Evolutionary conservation across 2,113 vertebrate genomes (phyloP).

Genomic region (Chinchilla lanigera): DNA sequence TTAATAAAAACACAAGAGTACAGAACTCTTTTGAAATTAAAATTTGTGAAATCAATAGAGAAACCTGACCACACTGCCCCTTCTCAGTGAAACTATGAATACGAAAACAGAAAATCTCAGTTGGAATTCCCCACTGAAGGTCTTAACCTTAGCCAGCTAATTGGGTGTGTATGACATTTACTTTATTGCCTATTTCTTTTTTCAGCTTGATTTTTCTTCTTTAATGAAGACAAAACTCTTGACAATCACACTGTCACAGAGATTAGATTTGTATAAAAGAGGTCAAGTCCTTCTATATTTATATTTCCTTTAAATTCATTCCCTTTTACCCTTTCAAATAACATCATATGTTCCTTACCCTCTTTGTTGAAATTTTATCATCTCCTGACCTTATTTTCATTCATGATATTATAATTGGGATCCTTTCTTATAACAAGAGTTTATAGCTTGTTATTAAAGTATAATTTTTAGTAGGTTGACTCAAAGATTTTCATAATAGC

Average conservation of each 20-base stretch:
- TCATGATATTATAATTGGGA: not conserved
- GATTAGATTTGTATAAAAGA: constrained; percentile 63
- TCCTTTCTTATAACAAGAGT: not conserved
- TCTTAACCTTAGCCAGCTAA: constrained; percentile 28
- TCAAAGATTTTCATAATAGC: not conserved
- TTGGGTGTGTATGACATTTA: constrained; percentile 57
- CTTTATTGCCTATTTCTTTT: constrained; percentile 50
- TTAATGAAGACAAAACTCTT: constrained; percentile 66
- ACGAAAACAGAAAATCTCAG: constrained; percentile 40
- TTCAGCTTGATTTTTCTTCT: constrained; percentile 56
- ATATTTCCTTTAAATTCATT: constrained; percentile 42
- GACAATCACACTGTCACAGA: constrained; percentile 56
- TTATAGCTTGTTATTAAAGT: constrained; percentile 1
- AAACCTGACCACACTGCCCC: constrained; percentile 1
- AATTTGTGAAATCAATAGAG: constrained; percentile 52
- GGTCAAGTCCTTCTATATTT: constrained; percentile 47
- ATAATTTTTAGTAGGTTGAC: not conserved
- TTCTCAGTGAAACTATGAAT: constrained; percentile 33
- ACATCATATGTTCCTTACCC: not conserved
- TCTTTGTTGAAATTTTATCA: not conserved
- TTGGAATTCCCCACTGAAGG: constrained; percentile 40
- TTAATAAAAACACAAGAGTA: constrained; percentile 65
- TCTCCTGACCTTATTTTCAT: constrained; percentile 5
- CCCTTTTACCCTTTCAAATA: constrained; percentile 20
- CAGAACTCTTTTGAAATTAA: constrained; percentile 56